Conservation (phyloP, 2,888 invertebrate species). For the Rhorus exstirpatorius region DNA sequence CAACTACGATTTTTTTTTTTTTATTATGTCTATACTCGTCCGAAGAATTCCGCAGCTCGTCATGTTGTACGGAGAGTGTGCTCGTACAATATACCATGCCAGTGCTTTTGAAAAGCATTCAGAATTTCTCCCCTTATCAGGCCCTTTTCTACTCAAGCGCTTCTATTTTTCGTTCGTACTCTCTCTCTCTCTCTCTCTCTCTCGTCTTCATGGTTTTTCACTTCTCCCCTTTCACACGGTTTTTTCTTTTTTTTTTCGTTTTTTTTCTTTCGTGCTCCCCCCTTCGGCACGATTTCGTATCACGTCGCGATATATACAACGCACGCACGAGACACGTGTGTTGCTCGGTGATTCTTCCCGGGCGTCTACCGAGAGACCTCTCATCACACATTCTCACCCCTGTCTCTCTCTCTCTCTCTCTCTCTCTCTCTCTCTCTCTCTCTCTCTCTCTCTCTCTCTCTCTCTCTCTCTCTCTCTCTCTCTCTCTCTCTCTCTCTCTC, state of each 20-base stretch:
- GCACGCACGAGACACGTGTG: constrained; percentile 47
- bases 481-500: constrained; percentile 42
- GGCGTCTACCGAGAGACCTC: constrained; percentile 53
- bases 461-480: constrained; percentile 28
- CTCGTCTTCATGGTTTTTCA: constrained; percentile 34
- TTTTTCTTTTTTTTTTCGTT: constrained; percentile 29
- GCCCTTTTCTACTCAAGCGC: constrained; percentile 52
- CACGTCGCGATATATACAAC: constrained; percentile 46
- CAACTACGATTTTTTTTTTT: background rate
- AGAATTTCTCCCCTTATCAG: constrained; percentile 20
- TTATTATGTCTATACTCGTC: background rate
- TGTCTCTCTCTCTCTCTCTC: constrained; percentile 3
- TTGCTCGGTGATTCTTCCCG: constrained; percentile 55
- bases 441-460: constrained; percentile 53
- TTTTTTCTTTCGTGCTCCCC: constrained; percentile 28
- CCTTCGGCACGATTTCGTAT: constrained; percentile 33
- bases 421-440: constrained; percentile 21
- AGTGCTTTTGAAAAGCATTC: constrained; percentile 32
- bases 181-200: too few species aligned
- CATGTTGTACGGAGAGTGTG: background rate
- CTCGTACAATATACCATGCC: background rate
- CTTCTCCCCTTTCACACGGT: constrained; percentile 25
- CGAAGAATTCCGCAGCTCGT: constrained; percentile 11
- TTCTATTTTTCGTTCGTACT: constrained; percentile 47
- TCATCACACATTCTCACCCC: constrained; percentile 41